phyloP scores from a whole-genome alignment of 2,888 invertebrate genomes.

The Iphiclides podalirius region DNA sequence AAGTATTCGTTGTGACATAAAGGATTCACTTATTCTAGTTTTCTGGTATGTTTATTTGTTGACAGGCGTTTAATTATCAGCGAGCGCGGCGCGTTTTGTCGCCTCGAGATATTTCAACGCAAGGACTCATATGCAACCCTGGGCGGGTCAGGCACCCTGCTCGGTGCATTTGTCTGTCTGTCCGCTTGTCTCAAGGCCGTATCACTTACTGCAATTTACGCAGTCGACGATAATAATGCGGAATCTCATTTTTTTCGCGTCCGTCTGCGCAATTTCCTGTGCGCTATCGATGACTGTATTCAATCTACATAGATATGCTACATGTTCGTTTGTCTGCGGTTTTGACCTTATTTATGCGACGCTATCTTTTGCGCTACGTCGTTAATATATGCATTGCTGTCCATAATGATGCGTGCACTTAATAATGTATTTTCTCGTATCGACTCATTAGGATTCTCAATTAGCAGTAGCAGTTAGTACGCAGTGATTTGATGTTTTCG shows the following conservation, averaged over 20 bases:
- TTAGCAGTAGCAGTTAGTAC: too few relatives aligned
- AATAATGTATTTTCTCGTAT: too few relatives aligned
- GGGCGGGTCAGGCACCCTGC: slow-evolving; percentile 51
- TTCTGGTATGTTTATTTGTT: too few relatives aligned
- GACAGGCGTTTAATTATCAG: too few relatives aligned
- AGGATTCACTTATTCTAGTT: too few relatives aligned
- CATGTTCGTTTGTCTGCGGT: background rate
- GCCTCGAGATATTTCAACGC: too few relatives aligned
- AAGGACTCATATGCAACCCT: slow-evolving; percentile 30
- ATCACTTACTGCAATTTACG: slow-evolving; percentile 53
- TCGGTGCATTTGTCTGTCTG: slow-evolving; percentile 33
- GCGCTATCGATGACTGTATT: slow-evolving; percentile 53
- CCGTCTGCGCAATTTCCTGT: slow-evolving; percentile 62
- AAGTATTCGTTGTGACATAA: too few relatives aligned
- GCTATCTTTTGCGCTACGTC: background rate
- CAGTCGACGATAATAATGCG: slow-evolving; percentile 38
- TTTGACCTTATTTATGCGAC: slow-evolving; percentile 8
- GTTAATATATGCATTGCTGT: slow-evolving; percentile 3
- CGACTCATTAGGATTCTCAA: too few relatives aligned
- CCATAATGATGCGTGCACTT: too few relatives aligned
- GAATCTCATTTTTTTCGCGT: slow-evolving; percentile 38
- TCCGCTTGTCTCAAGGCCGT: slow-evolving; percentile 49
- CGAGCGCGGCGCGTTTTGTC: too few relatives aligned
- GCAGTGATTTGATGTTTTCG: too few relatives aligned
- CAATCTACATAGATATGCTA: slow-evolving; percentile 28